Evolutionary conservation across 2,888 invertebrate genomes (phyloP).

Genomic region (Melinopterus prodromus): DNA sequence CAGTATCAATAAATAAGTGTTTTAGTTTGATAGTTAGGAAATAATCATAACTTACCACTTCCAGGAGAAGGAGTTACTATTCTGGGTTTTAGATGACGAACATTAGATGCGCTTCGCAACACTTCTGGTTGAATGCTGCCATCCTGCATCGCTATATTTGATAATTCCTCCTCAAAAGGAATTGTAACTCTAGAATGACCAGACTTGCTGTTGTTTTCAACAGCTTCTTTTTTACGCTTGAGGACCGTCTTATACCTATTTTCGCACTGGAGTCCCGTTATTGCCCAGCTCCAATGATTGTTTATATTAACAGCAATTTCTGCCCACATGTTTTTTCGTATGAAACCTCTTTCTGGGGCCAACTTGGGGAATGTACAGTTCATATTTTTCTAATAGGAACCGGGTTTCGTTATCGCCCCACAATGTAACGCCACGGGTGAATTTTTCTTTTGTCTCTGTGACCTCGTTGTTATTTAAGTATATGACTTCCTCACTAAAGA

Average conservation of each 20-base stretch:
- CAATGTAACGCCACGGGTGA: background rate
- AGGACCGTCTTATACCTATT: conserved; percentile 30
- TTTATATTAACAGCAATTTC: conserved; percentile 31
- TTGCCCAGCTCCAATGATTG: conserved; percentile 9
- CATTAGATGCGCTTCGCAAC: background rate
- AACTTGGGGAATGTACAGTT: conserved; percentile 24
- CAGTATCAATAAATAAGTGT: background rate
- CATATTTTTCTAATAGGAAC: conserved; percentile 25
- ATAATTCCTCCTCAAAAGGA: conserved; percentile 5
- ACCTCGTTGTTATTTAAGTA: background rate
- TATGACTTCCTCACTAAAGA: background rate
- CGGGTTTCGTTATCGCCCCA: conserved; percentile 9
- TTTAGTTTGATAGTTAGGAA: background rate
- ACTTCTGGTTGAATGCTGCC: background rate
- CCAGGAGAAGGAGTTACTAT: background rate
- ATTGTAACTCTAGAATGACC: background rate
- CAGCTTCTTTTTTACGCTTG: conserved; percentile 24
- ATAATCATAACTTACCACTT: background rate
- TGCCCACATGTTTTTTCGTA: conserved; percentile 28
- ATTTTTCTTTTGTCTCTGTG: background rate
- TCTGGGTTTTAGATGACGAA: background rate
- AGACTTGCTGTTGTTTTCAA: conserved; percentile 20
- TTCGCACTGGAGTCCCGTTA: conserved; percentile 28
- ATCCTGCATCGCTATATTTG: conserved; percentile 7
- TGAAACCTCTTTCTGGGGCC: conserved; percentile 29